Percentiles rank a stretch among this genome's conserved stretches.
Evolutionary conservation across 2,888 invertebrate species (phyloP).

Genomic region (Drosophila flavopinicola): DNA sequence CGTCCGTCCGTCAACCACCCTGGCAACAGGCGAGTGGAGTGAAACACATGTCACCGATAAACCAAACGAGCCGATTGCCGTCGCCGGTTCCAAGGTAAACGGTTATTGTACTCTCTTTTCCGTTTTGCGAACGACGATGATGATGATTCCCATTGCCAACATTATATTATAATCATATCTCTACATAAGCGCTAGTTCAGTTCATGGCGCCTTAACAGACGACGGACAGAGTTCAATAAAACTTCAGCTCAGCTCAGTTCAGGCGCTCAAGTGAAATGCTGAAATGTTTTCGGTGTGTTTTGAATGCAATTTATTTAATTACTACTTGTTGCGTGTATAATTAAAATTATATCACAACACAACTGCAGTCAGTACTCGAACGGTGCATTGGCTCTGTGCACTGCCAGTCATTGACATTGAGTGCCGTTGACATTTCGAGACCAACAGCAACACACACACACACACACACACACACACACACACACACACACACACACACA

Average conservation of each 20-base stretch:
- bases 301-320: conserved; percentile 53
- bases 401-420: conserved; percentile 52
- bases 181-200: conserved; percentile 21
- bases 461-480: conserved; percentile 1
- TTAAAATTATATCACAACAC: conserved; percentile 58
- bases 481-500: neutral
- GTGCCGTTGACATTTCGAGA: conserved; percentile 54
- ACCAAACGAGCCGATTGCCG: conserved; percentile 25
- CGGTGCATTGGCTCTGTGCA: conserved; percentile 33
- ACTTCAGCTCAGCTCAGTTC: conserved; percentile 62
- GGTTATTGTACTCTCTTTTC: conserved; percentile 64
- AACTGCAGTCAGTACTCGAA: conserved; percentile 24
- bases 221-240: conserved; percentile 67
- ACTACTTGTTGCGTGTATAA: conserved; percentile 53
- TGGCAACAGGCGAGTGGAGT: conserved; percentile 39
- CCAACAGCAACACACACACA: conserved; percentile 10
- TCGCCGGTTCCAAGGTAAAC: conserved; percentile 49
- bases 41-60: conserved; percentile 49
- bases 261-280: conserved; percentile 44
- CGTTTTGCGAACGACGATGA: conserved; percentile 17
- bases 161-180: conserved; percentile 12
- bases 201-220: conserved; percentile 43
- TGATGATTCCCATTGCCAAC: conserved; percentile 45
- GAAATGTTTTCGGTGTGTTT: conserved; percentile 35
- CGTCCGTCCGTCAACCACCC: conserved; percentile 40